Evolutionary conservation across 2,888 invertebrate genomes (phyloP), one percentile per base, ranked within the genome.

Genomic region (Caradrina kadenii): DNA sequence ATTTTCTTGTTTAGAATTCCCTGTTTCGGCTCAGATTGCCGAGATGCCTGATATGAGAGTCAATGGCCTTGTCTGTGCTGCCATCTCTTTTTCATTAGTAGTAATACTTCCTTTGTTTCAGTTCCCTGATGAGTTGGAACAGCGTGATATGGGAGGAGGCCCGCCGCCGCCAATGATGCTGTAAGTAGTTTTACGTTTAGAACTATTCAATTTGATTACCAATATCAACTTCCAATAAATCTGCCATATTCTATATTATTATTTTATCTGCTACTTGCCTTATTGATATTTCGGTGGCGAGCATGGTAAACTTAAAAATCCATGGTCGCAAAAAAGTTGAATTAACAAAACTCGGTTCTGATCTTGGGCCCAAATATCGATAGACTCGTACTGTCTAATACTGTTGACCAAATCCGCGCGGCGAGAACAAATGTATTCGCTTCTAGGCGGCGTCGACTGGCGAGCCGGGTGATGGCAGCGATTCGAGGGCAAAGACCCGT

Each of bases 101-200:
- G n/a, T 59, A 70, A 70, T 17, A 3, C n/a, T 48, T 4, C 39
- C 11, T n/a, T 52, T 17, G 42, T 91, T 89, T 39, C 86, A 94
- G 94, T 92, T 93, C 59, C 90, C 91, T 0, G 94, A 94, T 50
- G 93, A 93, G 26, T 83, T 92, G 19, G 93, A 93, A 52, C 91
- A 90, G 42, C 87, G 89, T 15, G 93, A 93, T 45, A 68, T 88
- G 39, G 76, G 80, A 50, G 83, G 76, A 35, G 81, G 80, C 8
- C 85, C 83, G 62, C 86, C 83, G 8, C 86, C 83, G 64, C 85
- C 89, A 17, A 85, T 92, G 81, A 85, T 92, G 79, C 83, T 91
- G 93, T 93, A 86, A 91, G 93, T 92, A 77, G 53, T 52, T 53
- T 45, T 58, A 53, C 63, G 15, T 58, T 45, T 42, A 49, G 4